These are phyloP conservation scores for Drosophila repleta DNA, from an alignment of 1,140 invertebrate genomes.

Conservation along the genomic window DNA sequence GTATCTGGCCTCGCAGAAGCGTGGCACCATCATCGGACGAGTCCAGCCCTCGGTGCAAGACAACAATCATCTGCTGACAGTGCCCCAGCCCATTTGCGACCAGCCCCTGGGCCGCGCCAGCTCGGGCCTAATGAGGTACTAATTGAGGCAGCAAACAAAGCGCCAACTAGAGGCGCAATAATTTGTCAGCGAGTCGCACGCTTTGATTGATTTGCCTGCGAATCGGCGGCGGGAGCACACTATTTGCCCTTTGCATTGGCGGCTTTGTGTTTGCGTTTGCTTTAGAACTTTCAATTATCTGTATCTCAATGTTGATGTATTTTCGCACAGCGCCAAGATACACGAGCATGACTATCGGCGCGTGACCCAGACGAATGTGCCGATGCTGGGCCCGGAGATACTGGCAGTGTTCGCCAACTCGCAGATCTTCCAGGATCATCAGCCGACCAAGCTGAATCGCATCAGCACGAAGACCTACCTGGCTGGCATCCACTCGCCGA, in stretches of 20 bases:
- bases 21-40: conserved; percentile 69
- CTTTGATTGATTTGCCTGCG: conserved; percentile 12
- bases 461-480: conserved; percentile 77
- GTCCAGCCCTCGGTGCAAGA: conserved; percentile 65
- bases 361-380: conserved; percentile 81
- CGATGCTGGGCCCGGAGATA: conserved; percentile 80
- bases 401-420: conserved; percentile 82
- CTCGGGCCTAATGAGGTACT: conserved; percentile 72
- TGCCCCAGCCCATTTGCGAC: conserved; percentile 76
- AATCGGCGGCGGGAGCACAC: conserved; percentile 11
- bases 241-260: conserved; percentile 31
- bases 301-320: conserved; percentile 8
- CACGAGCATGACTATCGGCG: conserved; percentile 83
- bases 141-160: conserved; percentile 50
- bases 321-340: conserved; percentile 70
- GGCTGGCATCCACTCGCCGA: conserved; percentile 72
- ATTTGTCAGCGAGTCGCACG: not conserved
- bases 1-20: conserved; percentile 67
- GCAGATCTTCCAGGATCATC: conserved; percentile 83
- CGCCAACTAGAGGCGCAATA: conserved; percentile 7
- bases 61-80: conserved; percentile 77
- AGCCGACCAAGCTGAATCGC: conserved; percentile 75
- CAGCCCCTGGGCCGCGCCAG: conserved; percentile 68
- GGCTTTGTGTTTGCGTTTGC: not conserved
- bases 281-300: conserved; percentile 1